Conservation (phyloP, 2,113 vertebrate genomes). For the Trachemys scripta region DNA sequence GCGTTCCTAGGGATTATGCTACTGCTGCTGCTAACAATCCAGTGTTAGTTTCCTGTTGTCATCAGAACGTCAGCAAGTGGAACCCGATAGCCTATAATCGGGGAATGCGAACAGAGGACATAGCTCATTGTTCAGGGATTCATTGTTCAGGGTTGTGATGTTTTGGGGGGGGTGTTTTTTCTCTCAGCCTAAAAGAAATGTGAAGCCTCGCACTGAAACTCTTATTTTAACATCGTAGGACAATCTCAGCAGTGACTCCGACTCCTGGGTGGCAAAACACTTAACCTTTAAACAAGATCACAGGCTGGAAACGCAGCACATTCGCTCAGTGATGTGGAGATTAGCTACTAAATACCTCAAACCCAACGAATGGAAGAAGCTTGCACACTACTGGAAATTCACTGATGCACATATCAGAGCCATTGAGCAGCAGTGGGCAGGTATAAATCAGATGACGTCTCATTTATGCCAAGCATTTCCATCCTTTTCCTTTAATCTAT, state of each 20-base stretch:
- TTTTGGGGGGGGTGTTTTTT: not conserved
- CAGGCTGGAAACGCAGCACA: constrained; percentile 85
- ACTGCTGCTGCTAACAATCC: not conserved
- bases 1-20: not conserved
- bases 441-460: constrained; percentile 64
- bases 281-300: constrained; percentile 91
- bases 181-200: not conserved
- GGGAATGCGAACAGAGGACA: not conserved
- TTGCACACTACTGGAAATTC: constrained; percentile 90
- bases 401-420: constrained; percentile 87
- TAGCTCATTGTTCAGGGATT: too few species aligned
- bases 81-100: not conserved
- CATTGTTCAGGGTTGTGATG: too few species aligned
- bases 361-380: constrained; percentile 88
- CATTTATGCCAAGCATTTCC: not conserved
- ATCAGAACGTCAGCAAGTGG: not conserved
- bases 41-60: not conserved
- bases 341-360: constrained; percentile 87
- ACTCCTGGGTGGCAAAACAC: constrained; percentile 76
- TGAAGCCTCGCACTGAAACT: fast-evolving
- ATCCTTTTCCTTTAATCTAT: not conserved
- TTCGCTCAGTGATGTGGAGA: constrained; percentile 88
- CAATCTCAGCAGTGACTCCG: constrained; percentile 67
- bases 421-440: constrained; percentile 93
- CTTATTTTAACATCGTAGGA: constrained; percentile 75